Base-by-base conservation (phyloP, 2,113 vertebrate species). In the Siphamia tubifer region DNA sequence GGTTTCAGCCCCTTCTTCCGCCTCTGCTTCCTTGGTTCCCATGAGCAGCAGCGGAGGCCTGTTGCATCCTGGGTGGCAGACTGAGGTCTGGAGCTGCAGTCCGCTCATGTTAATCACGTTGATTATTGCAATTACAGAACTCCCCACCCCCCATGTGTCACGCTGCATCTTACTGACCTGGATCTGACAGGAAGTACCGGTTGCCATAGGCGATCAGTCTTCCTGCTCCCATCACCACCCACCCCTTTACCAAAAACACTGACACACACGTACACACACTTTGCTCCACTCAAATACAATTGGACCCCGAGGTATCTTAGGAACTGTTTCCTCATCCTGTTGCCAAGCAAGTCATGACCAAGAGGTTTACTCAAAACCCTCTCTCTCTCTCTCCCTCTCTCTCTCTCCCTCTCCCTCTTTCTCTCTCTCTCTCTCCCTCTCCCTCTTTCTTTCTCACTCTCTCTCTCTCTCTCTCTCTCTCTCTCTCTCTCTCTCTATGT, bases 91-190 rank as follows among this genome's bases (percentile, higher is more conserved):
- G 71, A 43, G 62, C 73, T 83, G 79, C 82, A 75, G 77, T 77
- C 71, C 49, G 81, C 77, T 77, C 68, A 40, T 13, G 81, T 81
- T 92, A 93, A 94, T 92, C 92, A 92, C 60, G 82, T 78, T 92
- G 92, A 94, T 93, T 91, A 86, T 91, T 89, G 77, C 87, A 87
- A 94, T 94, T 93, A 92, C 79, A 84, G 85, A 68, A 81, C 86
- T 82, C 76, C 90, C 91, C 84, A 77, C 65, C 48, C 83, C 81
- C 61, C 77, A 57, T 53, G 76, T 87, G 82, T 84, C 82, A 79
- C 43, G 79, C 82, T 77, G 82, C 78, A 84, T 81, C 85, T 86
- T 81, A 77, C 83, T 86, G 87, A 87, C 87, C 88, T 82, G 89
- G 68, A 77, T 89, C 84, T 86, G 83, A 90, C 82, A 92, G 92